Evolutionary conservation across 2,888 invertebrate species (phyloP).

Genomic region (Drosophila neonasuta): DNA sequence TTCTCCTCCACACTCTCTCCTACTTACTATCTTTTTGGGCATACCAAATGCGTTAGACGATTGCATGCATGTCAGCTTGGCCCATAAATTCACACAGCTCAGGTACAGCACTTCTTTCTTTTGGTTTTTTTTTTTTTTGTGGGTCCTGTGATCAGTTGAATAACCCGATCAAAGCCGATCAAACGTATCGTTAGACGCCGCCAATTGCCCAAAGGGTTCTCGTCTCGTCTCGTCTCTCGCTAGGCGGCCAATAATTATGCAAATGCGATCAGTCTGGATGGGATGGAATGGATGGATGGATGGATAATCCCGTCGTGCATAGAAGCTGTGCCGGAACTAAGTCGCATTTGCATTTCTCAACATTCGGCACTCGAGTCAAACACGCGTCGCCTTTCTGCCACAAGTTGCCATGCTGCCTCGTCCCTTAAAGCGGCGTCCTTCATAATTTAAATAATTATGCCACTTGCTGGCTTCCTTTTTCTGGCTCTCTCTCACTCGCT

Average conservation of each 20-base stretch:
- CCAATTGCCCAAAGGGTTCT: constrained; percentile 45
- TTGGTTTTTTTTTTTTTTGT: background rate
- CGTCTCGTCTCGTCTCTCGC: constrained; percentile 25
- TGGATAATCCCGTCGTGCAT: constrained; percentile 65
- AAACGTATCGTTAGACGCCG: constrained; percentile 75
- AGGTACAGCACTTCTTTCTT: constrained; percentile 23
- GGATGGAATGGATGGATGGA: background rate
- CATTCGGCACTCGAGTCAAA: constrained; percentile 49
- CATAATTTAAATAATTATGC: constrained; percentile 78
- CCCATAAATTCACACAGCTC: constrained; percentile 58
- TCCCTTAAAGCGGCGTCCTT: constrained; percentile 64
- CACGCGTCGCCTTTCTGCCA: constrained; percentile 51
- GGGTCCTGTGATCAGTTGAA: constrained; percentile 42
- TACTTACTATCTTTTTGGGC: constrained; percentile 8
- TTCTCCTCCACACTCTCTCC: background rate
- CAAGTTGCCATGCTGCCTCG: constrained; percentile 7
- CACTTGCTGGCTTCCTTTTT: constrained; percentile 77
- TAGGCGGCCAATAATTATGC: constrained; percentile 73
- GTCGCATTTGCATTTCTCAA: constrained; percentile 69
- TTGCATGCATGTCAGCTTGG: constrained; percentile 62
- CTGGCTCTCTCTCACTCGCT: constrained; percentile 1
- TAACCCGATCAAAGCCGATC: constrained; percentile 52
- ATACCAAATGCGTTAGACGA: constrained; percentile 44
- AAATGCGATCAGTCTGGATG: constrained; percentile 57
- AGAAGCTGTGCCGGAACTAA: constrained; percentile 77